Conservation (phyloP, 2,888 invertebrate species). For the Koerneria pararmatus region DNA sequence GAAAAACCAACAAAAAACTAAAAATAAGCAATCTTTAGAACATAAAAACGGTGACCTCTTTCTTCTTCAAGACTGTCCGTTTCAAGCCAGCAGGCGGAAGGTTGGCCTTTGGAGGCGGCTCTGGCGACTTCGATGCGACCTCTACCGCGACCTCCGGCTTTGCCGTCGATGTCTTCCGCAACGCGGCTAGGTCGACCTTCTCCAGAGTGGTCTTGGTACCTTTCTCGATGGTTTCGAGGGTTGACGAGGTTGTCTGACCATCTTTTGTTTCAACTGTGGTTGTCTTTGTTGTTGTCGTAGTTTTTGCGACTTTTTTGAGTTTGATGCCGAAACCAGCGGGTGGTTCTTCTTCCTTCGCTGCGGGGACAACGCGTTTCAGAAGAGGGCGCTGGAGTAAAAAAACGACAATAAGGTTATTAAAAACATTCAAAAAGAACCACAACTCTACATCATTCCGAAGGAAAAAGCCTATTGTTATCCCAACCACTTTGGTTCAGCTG, state of each 20-base stretch:
- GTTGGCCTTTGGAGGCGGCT: background rate
- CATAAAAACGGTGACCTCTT: no score
- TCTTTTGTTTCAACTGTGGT: slow-evolving; percentile 2
- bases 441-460: no score
- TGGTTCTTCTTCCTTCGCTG: slow-evolving; percentile 10
- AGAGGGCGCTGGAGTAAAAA: background rate
- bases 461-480: no score
- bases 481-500: no score
- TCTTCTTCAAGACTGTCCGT: background rate
- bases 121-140: slow-evolving; percentile 7
- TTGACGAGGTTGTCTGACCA: slow-evolving; percentile 11
- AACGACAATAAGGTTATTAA: no score
- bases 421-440: no score
- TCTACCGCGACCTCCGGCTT: background rate
- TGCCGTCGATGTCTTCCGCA: slow-evolving; percentile 5
- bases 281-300: slow-evolving; percentile 15
- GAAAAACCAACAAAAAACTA: no score
- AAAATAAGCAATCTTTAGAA: no score
- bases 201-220: slow-evolving; percentile 7
- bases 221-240: background rate
- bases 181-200: background rate
- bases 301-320: slow-evolving; percentile 10
- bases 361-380: slow-evolving; percentile 22
- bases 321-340: slow-evolving; percentile 13
- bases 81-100: background rate